These are phyloP conservation scores for Ginglymostoma cirratum DNA, from an alignment of 2,113 vertebrate species.

Conservation along the genomic window DNA sequence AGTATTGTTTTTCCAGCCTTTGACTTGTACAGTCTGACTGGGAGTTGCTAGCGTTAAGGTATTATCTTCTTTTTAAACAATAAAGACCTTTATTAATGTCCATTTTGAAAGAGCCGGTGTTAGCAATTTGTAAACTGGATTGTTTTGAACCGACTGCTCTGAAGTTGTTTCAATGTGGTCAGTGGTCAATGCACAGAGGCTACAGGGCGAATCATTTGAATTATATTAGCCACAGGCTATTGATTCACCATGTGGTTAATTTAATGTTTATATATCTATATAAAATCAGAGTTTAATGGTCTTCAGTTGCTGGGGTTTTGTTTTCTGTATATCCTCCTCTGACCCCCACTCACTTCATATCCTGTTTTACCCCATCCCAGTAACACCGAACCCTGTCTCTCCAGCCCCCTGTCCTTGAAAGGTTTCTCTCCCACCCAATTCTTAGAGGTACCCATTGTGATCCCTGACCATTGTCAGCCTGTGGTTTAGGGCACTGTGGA, in stretches of 20 bases:
- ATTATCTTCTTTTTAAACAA: not conserved
- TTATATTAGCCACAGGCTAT: conserved; percentile 23
- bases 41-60: not conserved
- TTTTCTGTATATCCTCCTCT: not conserved
- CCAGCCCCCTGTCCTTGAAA: not conserved
- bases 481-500: not conserved
- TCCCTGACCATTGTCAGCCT: not conserved
- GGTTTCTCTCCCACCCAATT: not conserved
- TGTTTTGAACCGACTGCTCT: not conserved
- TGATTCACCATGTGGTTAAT: not conserved
- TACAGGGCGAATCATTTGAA: not conserved
- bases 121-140: not conserved
- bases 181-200: not conserved
- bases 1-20: not conserved
- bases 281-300: not conserved
- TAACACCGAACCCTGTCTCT: not conserved
- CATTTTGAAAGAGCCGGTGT: not conserved
- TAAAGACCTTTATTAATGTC: not conserved
- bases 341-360: not conserved
- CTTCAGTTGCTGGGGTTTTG: not conserved
- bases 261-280: not conserved
- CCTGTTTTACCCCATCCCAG: not conserved
- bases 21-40: not conserved
- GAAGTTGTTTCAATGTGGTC: not conserved
- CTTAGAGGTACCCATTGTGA: not conserved